These are phyloP conservation scores for Mythimna pallens DNA, from an alignment of 2,888 invertebrate genomes.

Conservation along the genomic window DNA sequence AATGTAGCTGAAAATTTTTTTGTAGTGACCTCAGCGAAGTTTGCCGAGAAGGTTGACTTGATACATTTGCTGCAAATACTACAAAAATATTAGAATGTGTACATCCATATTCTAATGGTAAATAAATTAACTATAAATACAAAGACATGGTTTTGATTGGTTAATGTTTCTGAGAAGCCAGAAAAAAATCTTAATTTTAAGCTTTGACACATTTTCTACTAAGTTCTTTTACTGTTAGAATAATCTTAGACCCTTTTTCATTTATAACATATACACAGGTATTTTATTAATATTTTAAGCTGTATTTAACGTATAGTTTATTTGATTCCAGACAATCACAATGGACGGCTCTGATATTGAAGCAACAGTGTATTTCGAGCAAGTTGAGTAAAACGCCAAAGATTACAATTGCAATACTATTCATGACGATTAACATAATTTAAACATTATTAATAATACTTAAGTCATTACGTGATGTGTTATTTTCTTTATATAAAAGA, in stretches of 20 bases:
- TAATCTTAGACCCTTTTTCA: background rate
- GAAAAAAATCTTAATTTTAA: background rate
- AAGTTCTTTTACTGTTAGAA: background rate
- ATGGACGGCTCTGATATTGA: constrained; percentile 71
- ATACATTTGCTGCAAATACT: too few relatives aligned
- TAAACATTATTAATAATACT: constrained; percentile 41
- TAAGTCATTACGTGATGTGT: background rate
- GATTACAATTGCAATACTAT: background rate
- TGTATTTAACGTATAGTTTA: background rate
- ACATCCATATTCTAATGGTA: too few relatives aligned
- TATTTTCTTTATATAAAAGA: constrained; percentile 5
- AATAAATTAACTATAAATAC: too few relatives aligned
- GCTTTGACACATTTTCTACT: background rate
- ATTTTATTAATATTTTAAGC: background rate
- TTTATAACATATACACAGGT: background rate
- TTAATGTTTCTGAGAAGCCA: too few relatives aligned
- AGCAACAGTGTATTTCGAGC: constrained; percentile 78
- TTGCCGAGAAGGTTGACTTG: too few relatives aligned
- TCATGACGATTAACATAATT: background rate
- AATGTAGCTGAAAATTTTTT: too few relatives aligned
- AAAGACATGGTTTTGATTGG: too few relatives aligned
- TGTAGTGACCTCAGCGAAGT: too few relatives aligned
- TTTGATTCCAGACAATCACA: constrained; percentile 73
- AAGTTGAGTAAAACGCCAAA: constrained; percentile 64
- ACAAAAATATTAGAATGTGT: too few relatives aligned